Evolutionary conservation across 2,113 vertebrate species (phyloP).

Genomic region (Aegotheles bennettii): DNA sequence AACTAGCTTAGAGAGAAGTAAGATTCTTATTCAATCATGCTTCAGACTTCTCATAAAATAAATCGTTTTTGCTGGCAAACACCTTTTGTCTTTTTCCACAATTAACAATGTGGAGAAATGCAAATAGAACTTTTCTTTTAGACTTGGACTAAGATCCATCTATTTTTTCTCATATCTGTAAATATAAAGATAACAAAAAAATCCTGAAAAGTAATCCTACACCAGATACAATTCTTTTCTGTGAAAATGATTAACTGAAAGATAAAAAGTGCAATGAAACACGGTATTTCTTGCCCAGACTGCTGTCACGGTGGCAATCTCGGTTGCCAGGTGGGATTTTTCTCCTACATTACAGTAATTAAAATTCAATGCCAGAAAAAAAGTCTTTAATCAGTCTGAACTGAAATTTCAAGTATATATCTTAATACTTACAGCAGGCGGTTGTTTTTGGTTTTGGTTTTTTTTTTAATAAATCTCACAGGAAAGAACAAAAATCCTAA

Average conservation of each 20-base stretch:
- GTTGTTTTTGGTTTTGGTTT: too few species aligned
- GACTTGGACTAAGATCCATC: too few species aligned
- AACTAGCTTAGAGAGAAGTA: neutral
- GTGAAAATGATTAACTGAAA: slow-evolving; percentile 21
- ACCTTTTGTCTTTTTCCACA: too few species aligned
- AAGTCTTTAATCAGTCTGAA: neutral
- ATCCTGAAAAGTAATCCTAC: too few species aligned
- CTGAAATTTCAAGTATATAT: neutral
- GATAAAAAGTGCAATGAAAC: slow-evolving; percentile 61
- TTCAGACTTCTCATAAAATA: neutral
- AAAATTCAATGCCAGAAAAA: neutral
- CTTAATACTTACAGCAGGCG: neutral
- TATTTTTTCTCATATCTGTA: neutral
- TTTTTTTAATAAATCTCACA: neutral
- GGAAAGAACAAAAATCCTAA: neutral
- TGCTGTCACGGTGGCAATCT: slow-evolving; percentile 39
- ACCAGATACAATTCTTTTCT: slow-evolving; percentile 17
- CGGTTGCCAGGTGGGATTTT: slow-evolving; percentile 46
- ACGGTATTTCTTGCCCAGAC: neutral
- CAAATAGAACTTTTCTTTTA: too few species aligned
- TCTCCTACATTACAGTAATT: slow-evolving; percentile 33
- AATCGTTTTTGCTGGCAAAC: neutral
- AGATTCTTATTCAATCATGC: neutral
- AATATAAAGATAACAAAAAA: too few species aligned
- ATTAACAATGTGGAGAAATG: too few species aligned